These are phyloP conservation scores for Panagrolaimus sp. DNA, from an alignment of 1,140 invertebrate genomes.

Conservation along the genomic window DNA sequence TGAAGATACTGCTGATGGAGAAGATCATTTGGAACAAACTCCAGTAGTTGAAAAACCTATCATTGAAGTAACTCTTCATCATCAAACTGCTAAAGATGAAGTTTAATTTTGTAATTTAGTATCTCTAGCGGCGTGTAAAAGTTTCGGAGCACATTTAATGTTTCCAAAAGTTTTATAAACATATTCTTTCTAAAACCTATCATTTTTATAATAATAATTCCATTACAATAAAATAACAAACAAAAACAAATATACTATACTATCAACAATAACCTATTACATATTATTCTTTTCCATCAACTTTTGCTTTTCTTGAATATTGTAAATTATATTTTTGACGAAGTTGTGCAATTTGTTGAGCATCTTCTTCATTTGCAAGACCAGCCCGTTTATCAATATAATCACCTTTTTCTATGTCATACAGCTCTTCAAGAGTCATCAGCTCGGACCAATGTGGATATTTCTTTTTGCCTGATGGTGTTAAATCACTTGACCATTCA, in stretches of 20 bases:
- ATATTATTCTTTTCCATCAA: not conserved
- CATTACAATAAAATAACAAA: constrained; percentile 12
- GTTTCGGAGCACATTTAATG: no score
- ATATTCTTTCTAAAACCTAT: not conserved
- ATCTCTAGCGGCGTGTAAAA: no score
- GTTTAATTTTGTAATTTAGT: no score
- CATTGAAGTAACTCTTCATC: not conserved
- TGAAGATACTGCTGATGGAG: no score
- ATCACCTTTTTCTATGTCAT: constrained; percentile 37
- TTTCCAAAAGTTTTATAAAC: no score
- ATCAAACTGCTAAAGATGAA: not conserved
- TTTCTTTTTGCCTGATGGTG: constrained; percentile 43
- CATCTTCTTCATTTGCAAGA: constrained; percentile 41
- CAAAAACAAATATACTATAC: constrained; percentile 13
- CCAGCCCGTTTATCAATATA: constrained; percentile 51
- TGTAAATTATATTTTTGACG: constrained; percentile 39
- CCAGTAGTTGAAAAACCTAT: not conserved
- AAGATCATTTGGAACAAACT: not conserved
- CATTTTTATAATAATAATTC: constrained; percentile 3
- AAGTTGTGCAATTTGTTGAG: constrained; percentile 32
- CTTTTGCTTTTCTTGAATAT: constrained; percentile 24
- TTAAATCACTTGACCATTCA: constrained; percentile 45
- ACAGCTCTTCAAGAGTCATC: constrained; percentile 52
- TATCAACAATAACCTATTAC: not conserved
- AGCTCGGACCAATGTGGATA: constrained; percentile 54